Percentiles rank a stretch among this genome's conserved stretches.
Evolutionary conservation across 2,797 vertebrate species (phyloP).

Genomic region (Glyptemys insculpta): DNA sequence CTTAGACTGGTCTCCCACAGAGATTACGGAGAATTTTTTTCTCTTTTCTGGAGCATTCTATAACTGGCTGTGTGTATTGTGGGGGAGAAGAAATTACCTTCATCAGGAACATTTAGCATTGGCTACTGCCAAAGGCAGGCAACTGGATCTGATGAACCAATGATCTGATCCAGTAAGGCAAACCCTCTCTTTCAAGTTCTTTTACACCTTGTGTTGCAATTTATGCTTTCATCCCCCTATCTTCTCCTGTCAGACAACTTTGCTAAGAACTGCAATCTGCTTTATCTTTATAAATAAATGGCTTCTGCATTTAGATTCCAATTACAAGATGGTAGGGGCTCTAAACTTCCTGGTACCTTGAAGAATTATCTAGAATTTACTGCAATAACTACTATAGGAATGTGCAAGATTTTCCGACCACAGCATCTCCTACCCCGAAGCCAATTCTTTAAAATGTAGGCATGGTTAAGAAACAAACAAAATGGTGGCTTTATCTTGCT

Average conservation of each 20-base stretch:
- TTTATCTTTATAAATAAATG: background rate
- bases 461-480: background rate
- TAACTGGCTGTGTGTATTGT: background rate
- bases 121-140: background rate
- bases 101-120: background rate
- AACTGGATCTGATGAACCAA: background rate
- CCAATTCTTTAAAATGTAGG: background rate
- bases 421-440: background rate
- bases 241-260: background rate
- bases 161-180: background rate
- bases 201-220: background rate
- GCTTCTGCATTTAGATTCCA: background rate
- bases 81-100: background rate
- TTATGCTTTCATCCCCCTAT: background rate
- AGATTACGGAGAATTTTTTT: background rate
- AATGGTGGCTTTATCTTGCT: background rate
- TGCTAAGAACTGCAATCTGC: background rate
- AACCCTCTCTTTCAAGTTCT: background rate
- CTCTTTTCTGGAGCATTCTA: background rate
- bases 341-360: background rate
- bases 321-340: background rate
- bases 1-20: background rate
- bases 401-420: background rate
- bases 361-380: background rate
- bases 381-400: background rate